Evolutionary conservation across 92 coral and sea anemone species (phyloP), one percentile per base, ranked within the genome.

Genomic region (Metridium senile): DNA sequence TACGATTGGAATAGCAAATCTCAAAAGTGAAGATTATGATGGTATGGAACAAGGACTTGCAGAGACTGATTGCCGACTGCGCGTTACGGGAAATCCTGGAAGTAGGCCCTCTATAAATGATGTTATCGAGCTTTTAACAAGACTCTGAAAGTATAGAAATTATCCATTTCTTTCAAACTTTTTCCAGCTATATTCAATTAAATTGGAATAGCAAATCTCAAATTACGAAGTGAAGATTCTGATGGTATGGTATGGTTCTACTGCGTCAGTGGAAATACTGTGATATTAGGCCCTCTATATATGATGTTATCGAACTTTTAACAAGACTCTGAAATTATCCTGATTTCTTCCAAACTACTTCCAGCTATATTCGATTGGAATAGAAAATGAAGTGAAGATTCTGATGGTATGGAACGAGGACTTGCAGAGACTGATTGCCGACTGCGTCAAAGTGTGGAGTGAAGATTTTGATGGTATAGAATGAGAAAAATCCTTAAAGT

Each of bases 351-450:
- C n/a, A n/a, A n/a, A n/a, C n/a, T n/a, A n/a, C n/a, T n/a, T n/a
- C n/a, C n/a, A n/a, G n/a, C n/a, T n/a, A n/a, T n/a, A n/a, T n/a
- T n/a, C n/a, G n/a, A n/a, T n/a, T n/a, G n/a, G n/a, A n/a, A n/a
- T n/a, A n/a, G n/a, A n/a, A n/a, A n/a, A n/a, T n/a, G n/a, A n/a
- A n/a, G n/a, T n/a, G n/a, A n/a, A n/a, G n/a, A n/a, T n/a, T n/a
- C n/a, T n/a, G n/a, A n/a, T n/a, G n/a, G 81, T 91, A 66, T 82
- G 93, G 91, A 88, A 89, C 84, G 76, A 77, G 70, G 80, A 83
- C 0, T 58, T 85, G 26, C 77, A 82, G 76, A 81, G 66, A 2
- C 68, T 81, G n/a, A 77, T 86, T 19, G 85, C 70, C 0, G 86
- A 72, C 65, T 88, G 93, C 39, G n/a, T n/a, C n/a, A n/a, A n/a